Conservation (phyloP, 2,888 invertebrate species). For the Latrodectus hesperus region DNA sequence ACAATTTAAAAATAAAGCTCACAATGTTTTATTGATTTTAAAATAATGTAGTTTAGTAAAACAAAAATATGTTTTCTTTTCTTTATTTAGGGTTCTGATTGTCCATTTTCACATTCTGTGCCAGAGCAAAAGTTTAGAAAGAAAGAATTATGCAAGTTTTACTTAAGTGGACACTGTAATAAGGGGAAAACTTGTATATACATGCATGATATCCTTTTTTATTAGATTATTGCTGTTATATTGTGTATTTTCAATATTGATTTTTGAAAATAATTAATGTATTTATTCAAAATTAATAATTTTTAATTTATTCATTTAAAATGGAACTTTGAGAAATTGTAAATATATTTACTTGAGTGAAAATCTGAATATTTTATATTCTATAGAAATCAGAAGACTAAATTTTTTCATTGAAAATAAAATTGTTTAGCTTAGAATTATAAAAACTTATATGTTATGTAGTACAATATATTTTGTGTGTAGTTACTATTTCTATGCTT, state of each 20-base stretch:
- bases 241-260: neutral
- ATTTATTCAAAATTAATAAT: neutral
- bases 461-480: too few relatives aligned
- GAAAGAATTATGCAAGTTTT: slow-evolving; percentile 96
- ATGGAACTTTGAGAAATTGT: neutral
- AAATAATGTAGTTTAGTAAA: neutral
- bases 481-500: too few relatives aligned
- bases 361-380: too few relatives aligned
- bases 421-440: too few relatives aligned
- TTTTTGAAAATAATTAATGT: neutral
- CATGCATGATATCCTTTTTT: slow-evolving; percentile 83
- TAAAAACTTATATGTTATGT: too few relatives aligned
- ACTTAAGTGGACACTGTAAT: slow-evolving; percentile 94
- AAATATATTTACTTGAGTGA: too few relatives aligned
- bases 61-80: neutral
- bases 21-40: neutral
- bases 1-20: too few relatives aligned
- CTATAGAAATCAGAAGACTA: too few relatives aligned
- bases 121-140: slow-evolving; percentile 87
- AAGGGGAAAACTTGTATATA: slow-evolving; percentile 96
- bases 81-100: slow-evolving; percentile 82
- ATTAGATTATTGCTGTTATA: neutral
- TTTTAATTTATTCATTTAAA: neutral
- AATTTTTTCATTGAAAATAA: too few relatives aligned
- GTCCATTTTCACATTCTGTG: slow-evolving; percentile 88